These are phyloP conservation scores for Leptinotarsa defecta DNA, from an alignment of 1,140 invertebrate species.

Conservation along the genomic window DNA sequence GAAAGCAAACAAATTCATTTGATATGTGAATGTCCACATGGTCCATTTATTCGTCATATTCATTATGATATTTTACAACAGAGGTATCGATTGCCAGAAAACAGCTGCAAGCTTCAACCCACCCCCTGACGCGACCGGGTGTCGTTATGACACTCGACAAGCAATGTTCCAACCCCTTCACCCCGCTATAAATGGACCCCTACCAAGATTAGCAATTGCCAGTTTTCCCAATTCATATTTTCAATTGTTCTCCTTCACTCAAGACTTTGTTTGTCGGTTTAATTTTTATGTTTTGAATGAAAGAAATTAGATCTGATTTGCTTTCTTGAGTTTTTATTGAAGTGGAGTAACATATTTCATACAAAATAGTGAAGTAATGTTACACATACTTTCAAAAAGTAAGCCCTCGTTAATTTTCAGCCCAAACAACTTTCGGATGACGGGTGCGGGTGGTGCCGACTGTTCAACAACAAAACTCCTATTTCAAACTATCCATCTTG, in stretches of 20 bases:
- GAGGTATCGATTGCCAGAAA: constrained; percentile 41
- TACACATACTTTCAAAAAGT: too few relatives aligned
- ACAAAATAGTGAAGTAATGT: too few relatives aligned
- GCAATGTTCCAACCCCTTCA: constrained; percentile 33
- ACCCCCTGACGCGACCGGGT: constrained; percentile 44
- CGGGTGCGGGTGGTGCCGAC: too few relatives aligned
- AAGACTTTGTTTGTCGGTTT: background rate
- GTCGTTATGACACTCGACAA: constrained; percentile 48
- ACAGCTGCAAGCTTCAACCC: constrained; percentile 43
- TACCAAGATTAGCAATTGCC: constrained; percentile 44
- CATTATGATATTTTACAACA: constrained; percentile 4
- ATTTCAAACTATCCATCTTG: too few relatives aligned
- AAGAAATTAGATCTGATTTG: background rate
- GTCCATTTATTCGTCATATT: background rate
- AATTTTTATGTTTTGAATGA: background rate
- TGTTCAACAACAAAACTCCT: too few relatives aligned
- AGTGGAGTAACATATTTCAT: too few relatives aligned
- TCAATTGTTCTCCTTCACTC: constrained; percentile 40
- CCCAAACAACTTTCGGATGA: too few relatives aligned
- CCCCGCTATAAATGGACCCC: constrained; percentile 40
- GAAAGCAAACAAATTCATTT: too few relatives aligned
- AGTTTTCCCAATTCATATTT: constrained; percentile 41
- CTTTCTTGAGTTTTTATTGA: too few relatives aligned
- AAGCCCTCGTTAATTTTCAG: too few relatives aligned
- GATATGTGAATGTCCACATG: background rate